phyloP scores from a whole-genome alignment of 2,888 invertebrate genomes.

The Drosophila formosana region DNA sequence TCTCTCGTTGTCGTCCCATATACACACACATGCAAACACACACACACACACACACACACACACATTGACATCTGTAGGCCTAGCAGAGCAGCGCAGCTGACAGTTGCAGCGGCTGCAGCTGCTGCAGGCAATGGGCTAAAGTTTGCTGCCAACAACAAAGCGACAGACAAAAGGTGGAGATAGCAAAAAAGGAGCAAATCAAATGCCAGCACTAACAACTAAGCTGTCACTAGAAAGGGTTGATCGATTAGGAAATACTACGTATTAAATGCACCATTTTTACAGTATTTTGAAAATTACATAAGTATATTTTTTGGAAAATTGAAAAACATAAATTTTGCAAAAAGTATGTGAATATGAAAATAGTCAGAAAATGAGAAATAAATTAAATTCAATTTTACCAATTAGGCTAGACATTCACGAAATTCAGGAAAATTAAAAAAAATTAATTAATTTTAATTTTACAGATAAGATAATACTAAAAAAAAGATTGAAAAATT shows the following conservation, averaged over 20 bases:
- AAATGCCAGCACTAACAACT: constrained; percentile 46
- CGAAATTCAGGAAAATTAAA: too few relatives aligned
- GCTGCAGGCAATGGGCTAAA: constrained; percentile 38
- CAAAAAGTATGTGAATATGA: too few relatives aligned
- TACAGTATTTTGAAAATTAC: too few relatives aligned
- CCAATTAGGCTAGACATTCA: too few relatives aligned
- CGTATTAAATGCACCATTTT: neutral
- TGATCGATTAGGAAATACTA: constrained; percentile 9
- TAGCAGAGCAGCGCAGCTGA: constrained; percentile 40
- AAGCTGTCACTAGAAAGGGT: neutral
- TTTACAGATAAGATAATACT: neutral
- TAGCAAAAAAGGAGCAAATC: constrained; percentile 51
- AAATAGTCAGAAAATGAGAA: too few relatives aligned
- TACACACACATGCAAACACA: neutral
- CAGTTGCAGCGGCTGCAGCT: constrained; percentile 40
- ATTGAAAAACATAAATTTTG: too few relatives aligned
- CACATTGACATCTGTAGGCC: constrained; percentile 38
- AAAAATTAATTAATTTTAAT: neutral
- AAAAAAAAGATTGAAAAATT: too few relatives aligned
- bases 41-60: constrained; percentile 3
- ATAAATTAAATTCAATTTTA: too few relatives aligned
- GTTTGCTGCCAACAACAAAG: constrained; percentile 37
- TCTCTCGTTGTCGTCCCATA: constrained; percentile 41
- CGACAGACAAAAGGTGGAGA: constrained; percentile 41
- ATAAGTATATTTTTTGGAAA: too few relatives aligned